Evolutionary conservation across 2,113 vertebrate genomes (phyloP), one percentile per base, ranked within the genome.

Genomic region (Mystacornis crossleyi): DNA sequence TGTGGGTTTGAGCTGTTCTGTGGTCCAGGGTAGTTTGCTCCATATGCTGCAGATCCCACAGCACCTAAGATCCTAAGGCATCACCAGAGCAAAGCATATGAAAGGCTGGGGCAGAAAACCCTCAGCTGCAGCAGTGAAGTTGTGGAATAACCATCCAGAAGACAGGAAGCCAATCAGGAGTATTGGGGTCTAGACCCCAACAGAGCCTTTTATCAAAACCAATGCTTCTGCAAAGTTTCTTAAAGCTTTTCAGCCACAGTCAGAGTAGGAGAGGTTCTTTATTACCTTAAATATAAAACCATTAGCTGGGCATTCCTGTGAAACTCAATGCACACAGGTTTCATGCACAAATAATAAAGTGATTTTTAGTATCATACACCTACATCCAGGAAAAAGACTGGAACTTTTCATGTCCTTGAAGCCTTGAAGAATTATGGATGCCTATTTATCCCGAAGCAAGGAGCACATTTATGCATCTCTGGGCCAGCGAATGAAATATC

Each of bases 41-140:
- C 8, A 6, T 4, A 0, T 6, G 7, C 20, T 62, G 50, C 11
- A 15, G 17, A 64, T 51, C 65, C 5, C 1, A 51, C 10, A 61
- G 70, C 73, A 79, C n/a, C n/a, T n/a, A n/a, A n/a, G n/a, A n/a
- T n/a, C n/a, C n/a, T n/a, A n/a, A n/a, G n/a, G n/a, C n/a, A n/a
- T n/a, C n/a, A n/a, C 21, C 50, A 65, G 15, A 82, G 33, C 36
- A 57, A 77, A 77, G 62, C 2, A 0, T 4, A 2, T 4, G 23
- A 43, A 67, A 90, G 36, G 28, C 65, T 82, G 31, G 12, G 42
- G 28, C 48, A 92, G 33, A 73, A 95, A 67, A 24, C 29, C 84
- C 33, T 40, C 66, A 23, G 24, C 0, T 73, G 54, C 26, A 89
- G 43, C 60, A 53, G 19, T 64, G 60, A 61, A 50, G 14, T 16